These are phyloP conservation scores for Callaeas wilsoni DNA, from an alignment of 2,113 vertebrate genomes.

Conservation along the genomic window DNA sequence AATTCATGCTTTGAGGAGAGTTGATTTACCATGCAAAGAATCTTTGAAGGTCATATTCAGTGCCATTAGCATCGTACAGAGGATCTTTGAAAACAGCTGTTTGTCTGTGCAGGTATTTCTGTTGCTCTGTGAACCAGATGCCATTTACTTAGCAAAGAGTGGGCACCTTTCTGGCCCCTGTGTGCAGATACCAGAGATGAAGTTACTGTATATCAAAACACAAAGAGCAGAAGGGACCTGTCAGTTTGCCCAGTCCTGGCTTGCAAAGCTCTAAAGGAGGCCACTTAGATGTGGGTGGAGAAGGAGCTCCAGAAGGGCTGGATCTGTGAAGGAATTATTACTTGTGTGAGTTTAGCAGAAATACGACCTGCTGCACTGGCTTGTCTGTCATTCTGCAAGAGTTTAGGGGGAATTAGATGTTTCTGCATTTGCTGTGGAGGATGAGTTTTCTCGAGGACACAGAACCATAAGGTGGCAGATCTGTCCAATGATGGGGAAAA, in stretches of 20 bases:
- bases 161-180: background rate
- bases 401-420: background rate
- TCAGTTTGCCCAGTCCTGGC: background rate
- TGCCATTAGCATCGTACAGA: background rate
- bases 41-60: slow-evolving; percentile 1
- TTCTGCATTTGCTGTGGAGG: background rate
- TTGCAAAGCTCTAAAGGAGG: background rate
- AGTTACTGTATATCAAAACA: background rate
- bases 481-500: background rate
- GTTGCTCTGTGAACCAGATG: background rate
- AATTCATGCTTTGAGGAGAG: background rate
- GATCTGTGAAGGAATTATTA: background rate
- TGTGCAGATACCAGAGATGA: background rate
- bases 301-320: background rate
- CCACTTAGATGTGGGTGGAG: background rate
- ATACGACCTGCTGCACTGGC: background rate
- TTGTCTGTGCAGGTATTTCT: background rate
- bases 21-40: slow-evolving; percentile 2
- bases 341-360: background rate
- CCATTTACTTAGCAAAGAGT: background rate
- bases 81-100: background rate
- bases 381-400: background rate
- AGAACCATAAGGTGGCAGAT: background rate
- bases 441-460: background rate
- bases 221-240: background rate